These are phyloP conservation scores for Rhabdophis nuchalis DNA, from an alignment of 2,797 vertebrate genomes.

Conservation along the genomic window DNA sequence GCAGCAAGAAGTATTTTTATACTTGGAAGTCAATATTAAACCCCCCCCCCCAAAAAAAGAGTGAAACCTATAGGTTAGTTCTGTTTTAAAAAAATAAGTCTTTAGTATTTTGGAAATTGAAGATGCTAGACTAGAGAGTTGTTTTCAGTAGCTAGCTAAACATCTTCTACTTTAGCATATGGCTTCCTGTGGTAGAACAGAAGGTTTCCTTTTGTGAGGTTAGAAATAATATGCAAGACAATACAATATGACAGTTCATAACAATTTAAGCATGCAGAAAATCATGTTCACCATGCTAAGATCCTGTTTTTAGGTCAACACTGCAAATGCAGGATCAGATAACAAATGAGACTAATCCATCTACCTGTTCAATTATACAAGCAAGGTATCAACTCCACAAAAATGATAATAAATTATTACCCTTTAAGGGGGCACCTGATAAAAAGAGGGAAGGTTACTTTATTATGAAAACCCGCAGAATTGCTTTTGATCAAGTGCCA, in stretches of 20 bases:
- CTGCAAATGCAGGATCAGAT: conserved; percentile 10
- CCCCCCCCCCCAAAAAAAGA: not conserved
- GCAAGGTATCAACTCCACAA: not conserved
- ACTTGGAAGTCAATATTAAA: conserved; percentile 3
- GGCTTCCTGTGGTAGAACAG: not conserved
- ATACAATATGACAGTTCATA: not conserved
- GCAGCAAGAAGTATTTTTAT: conserved; percentile 18
- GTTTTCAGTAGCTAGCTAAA: conserved; percentile 25
- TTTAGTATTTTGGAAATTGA: conserved; percentile 38
- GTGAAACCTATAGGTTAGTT: not conserved
- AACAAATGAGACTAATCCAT: not conserved
- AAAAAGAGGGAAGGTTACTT: not conserved
- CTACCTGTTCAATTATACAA: not conserved
- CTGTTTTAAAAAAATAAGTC: not conserved
- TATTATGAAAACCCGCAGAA: not conserved
- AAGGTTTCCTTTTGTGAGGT: conserved; percentile 17
- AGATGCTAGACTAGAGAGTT: conserved; percentile 63
- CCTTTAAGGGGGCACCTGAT: not conserved
- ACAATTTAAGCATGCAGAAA: not conserved
- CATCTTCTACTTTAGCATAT: not conserved
- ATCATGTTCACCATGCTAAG: not conserved
- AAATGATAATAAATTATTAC: not conserved
- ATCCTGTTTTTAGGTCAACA: not conserved
- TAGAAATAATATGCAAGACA: not conserved
- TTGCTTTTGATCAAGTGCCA: not conserved